Base-by-base conservation (phyloP, 1,140 invertebrate species). In the Euwallacea similis region DNA sequence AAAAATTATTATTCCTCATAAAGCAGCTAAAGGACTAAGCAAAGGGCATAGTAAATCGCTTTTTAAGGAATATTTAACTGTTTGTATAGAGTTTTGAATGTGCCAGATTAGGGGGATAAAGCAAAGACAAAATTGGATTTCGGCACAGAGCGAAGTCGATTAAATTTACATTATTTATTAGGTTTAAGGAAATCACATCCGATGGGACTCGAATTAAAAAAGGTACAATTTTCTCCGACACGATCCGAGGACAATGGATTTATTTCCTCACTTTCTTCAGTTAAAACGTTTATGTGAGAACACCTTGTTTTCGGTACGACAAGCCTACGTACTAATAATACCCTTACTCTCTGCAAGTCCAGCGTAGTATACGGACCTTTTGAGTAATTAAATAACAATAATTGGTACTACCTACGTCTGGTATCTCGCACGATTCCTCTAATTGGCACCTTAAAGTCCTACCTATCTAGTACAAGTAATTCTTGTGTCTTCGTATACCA, bases 151-250 rank as follows among this genome's bases (percentile, higher is more conserved):
- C 69, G 21, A n/a, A 71, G 69, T 71, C 69, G 69, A 71, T 71
- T 71, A 71, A 71, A 71, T 71, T 71, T 71, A 66, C 60, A 71
- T 71, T 71, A 71, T 71, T 71, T 71, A 71, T 71, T 65, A 71
- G 69, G 46, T 66, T 42, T 21, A 71, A 71, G 69, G 62, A 70
- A 66, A 65, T 58, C 69, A 21, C 58, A n/a, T 69, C 67, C 60
- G 13, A 15, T 46, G 63, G 62, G 69, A 60, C 33, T 65, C 53
- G 43, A 71, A 71, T 71, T 71, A 71, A 71, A 71, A 71, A 71
- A 41, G 62, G 62, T 55, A 61, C 1, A 33, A 33, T 33, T 33
- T 4, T 4, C 21, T 33, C 21, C 21, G 21, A 33, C 21, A 33
- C 21, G 21, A 33, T 33, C 21, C 4, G 4, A 33, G 21, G 21